phyloP scores from a whole-genome alignment of 2,797 vertebrate species.

The Aythya fuligula region DNA sequence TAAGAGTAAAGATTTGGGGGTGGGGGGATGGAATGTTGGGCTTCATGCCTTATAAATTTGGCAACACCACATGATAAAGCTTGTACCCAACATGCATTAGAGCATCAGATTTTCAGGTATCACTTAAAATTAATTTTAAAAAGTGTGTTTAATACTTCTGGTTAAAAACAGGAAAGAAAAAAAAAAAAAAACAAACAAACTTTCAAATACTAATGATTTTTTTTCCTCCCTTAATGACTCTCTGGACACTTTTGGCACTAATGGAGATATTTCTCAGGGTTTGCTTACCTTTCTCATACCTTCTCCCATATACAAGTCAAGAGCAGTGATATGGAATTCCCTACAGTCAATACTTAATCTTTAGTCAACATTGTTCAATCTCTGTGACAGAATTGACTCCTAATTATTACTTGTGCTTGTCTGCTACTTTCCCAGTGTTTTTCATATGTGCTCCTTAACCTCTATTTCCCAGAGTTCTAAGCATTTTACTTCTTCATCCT shows the following conservation, averaged over 20 bases:
- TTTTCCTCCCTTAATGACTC: background rate
- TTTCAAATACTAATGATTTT: background rate
- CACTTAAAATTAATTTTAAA: background rate
- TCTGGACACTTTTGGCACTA: background rate
- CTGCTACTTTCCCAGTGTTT: background rate
- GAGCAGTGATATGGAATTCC: background rate
- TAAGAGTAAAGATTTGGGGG: background rate
- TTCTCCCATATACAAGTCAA: background rate
- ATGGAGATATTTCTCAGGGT: background rate
- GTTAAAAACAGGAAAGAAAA: background rate
- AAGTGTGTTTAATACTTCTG: background rate
- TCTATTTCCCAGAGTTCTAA: background rate
- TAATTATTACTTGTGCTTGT: background rate
- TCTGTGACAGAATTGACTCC: background rate
- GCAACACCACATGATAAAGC: background rate
- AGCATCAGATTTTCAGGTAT: background rate
- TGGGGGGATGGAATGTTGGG: background rate
- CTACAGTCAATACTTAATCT: background rate
- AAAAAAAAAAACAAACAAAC: background rate
- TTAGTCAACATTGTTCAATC: background rate
- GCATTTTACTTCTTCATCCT: background rate
- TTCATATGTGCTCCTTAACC: background rate
- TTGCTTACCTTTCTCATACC: background rate
- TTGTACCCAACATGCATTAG: background rate
- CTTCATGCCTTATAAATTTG: background rate